A percentile compares a stretch with the other conserved stretches of the same genome.
These are phyloP conservation scores for Delichon dasypus DNA, from an alignment of 2,797 vertebrate genomes.

Conservation along the genomic window DNA sequence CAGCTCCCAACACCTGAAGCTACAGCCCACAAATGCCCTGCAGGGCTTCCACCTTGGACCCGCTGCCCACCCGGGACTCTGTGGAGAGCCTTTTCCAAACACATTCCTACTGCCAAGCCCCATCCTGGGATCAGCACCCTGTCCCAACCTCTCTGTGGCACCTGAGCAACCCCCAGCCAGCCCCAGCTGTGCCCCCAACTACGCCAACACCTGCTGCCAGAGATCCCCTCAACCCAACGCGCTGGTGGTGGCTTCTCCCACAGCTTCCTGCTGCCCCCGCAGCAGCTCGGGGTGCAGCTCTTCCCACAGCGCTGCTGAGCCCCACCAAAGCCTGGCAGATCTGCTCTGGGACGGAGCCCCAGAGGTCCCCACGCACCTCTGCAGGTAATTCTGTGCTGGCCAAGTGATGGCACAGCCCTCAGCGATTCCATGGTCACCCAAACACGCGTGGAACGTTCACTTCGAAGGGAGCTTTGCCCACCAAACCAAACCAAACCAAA, in stretches of 20 bases:
- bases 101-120: not conserved
- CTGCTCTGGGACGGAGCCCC: not conserved
- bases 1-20: not conserved
- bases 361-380: not conserved
- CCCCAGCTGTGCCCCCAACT: not conserved
- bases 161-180: not conserved
- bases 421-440: rapidly evolving
- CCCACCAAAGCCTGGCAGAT: not conserved
- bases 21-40: not conserved
- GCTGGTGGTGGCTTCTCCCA: rapidly evolving
- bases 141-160: not conserved
- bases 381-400: not conserved
- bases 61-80: rapidly evolving
- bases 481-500: not conserved
- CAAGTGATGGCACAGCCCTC: not conserved
- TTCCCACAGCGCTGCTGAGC: not conserved
- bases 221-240: not conserved
- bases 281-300: not conserved
- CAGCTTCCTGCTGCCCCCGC: not conserved
- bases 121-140: rapidly evolving
- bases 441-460: rapidly evolving
- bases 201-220: not conserved
- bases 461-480: rapidly evolving
- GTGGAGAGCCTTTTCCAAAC: not conserved
- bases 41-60: not conserved